Conservation (phyloP, 92 coral and sea anemone genomes). For the Zoanthus solanderi region DNA sequence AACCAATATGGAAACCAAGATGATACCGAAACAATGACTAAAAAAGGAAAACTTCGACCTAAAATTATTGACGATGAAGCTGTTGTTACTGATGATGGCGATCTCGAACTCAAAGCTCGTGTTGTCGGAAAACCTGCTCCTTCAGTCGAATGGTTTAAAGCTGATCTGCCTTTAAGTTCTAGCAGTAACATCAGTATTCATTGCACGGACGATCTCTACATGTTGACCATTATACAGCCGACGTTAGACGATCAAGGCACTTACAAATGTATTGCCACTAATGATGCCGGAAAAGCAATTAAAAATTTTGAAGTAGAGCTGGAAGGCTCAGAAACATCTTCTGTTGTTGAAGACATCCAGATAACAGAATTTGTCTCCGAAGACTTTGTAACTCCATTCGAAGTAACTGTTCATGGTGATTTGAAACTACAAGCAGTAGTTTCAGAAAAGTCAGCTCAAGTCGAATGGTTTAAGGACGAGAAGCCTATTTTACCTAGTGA, state of each 20-base stretch:
- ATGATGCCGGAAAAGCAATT: constrained; percentile 72
- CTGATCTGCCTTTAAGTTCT: constrained; percentile 56
- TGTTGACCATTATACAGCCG: constrained; percentile 58
- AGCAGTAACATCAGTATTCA: constrained; percentile 58
- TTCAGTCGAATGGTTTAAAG: constrained; percentile 74
- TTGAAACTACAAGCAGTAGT: constrained; percentile 60
- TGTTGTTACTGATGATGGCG: constrained; percentile 65
- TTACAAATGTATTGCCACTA: constrained; percentile 78
- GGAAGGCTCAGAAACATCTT: constrained; percentile 60
- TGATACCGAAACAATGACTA: neutral
- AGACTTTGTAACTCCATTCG: constrained; percentile 66
- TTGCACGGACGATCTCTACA: constrained; percentile 56
- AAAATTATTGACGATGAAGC: constrained; percentile 51
- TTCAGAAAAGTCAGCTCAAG: constrained; percentile 35
- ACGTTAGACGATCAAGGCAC: constrained; percentile 72
- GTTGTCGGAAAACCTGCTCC: constrained; percentile 60
- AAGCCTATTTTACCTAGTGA: constrained; percentile 49
- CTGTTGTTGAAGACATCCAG: constrained; percentile 49
- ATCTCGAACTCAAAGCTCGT: constrained; percentile 57
- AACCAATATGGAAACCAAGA: constrained; percentile 31
- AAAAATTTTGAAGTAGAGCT: constrained; percentile 80
- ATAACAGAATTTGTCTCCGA: constrained; percentile 41
- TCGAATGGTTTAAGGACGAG: constrained; percentile 69
- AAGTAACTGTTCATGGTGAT: constrained; percentile 79
- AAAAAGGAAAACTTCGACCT: constrained; percentile 30